Evolutionary conservation across 2,113 vertebrate species (phyloP).

Genomic region (Lipophrys pholis): DNA sequence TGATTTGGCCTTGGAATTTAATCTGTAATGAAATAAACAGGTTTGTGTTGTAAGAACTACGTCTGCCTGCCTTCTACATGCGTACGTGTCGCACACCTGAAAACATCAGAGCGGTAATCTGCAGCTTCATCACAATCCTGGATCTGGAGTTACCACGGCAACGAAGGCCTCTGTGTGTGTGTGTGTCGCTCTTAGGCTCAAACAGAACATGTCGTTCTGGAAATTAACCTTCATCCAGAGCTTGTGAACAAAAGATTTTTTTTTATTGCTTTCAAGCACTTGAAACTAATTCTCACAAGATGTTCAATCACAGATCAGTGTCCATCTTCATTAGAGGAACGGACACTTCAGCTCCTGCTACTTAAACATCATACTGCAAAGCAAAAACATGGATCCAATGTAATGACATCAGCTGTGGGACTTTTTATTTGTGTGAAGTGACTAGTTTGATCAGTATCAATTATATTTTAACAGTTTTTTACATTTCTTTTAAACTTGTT

Average conservation of each 20-base stretch:
- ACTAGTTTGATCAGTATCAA: too few species aligned
- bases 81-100: constrained; percentile 25
- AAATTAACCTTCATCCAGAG: constrained; percentile 40
- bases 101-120: constrained; percentile 43
- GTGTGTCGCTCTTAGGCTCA: constrained; percentile 8
- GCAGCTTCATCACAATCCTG: constrained; percentile 59
- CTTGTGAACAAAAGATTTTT: constrained; percentile 47
- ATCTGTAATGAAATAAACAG: constrained; percentile 72
- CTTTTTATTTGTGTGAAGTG: too few species aligned
- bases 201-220: constrained; percentile 47
- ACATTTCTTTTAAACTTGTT: too few species aligned
- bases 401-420: neutral
- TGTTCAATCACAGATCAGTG: constrained; percentile 5
- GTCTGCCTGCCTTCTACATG: constrained; percentile 1
- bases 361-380: neutral
- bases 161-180: constrained; percentile 55
- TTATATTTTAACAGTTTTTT: too few species aligned
- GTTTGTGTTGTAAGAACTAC: constrained; percentile 62
- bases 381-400: neutral
- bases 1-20: constrained; percentile 86
- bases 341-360: neutral
- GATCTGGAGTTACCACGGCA: constrained; percentile 76
- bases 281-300: neutral
- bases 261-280: neutral
- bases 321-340: neutral